Base-by-base conservation (phyloP, 2,888 invertebrate genomes). In the Teleogryllus oceanicus region DNA sequence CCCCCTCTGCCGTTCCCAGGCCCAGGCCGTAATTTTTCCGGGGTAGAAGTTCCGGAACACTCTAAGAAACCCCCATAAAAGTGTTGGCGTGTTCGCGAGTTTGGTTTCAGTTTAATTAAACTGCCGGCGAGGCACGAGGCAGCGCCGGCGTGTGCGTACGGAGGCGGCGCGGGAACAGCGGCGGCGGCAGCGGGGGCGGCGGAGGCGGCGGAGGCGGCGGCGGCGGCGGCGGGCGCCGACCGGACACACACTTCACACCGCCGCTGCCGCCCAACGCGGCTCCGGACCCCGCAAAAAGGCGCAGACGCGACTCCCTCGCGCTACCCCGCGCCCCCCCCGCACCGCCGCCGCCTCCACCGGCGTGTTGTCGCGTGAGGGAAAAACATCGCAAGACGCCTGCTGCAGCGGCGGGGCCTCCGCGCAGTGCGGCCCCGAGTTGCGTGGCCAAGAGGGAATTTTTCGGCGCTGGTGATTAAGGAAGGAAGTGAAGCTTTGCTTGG, bases 91-190 rank as follows among this genome's bases (percentile, higher is more conserved):
- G 62, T 62, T 62, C 62, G 62, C n/a, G 62, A 13, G 62, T 62
- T 62, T 62, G 62, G 62, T 62, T 62, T 62, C 62, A 62, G 62
- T 62, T 62, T 62, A 62, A 62, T 62, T 62, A 62, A 62, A 62
- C 62, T 18, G 62, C 62, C 62, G 62, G n/a, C 62, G 62, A 62
- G 16, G 62, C 13, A 13, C 16, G 16, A 62, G n/a, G 62, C 62
- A 62, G 16, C 13, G 62, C n/a, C 10, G 62, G 62, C 62, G 37
- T 37, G 37, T 37, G 37, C 37, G 37, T 37, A 37, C 37, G 13
- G 8, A 62, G 62, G 62, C 13, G n/a, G 62, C 62, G 62, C 62
- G 62, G 16, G 18, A 62, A 10, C 62, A 8, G 5, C 11, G 51
- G 12, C 2, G 12, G 62, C 13, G 62, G 62, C 2, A 0, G 24